Base-by-base conservation (phyloP, 2,797 vertebrate species). In the Myotis myotis region DNA sequence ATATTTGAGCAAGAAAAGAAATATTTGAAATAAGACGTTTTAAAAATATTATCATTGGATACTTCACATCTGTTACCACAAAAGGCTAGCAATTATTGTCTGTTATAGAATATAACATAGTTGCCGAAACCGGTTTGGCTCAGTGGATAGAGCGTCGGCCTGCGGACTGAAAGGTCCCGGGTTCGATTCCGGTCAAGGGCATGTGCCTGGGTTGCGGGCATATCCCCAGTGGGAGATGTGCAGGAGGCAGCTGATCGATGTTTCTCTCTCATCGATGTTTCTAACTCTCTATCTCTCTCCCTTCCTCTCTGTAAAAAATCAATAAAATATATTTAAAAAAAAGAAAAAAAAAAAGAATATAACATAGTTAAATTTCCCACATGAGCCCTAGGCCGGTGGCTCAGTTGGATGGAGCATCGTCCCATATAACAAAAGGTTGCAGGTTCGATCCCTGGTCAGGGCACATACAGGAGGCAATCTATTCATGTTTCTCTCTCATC, bases 11-110 rank as follows among this genome's bases (percentile, higher is more conserved):
- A 76, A 91, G 55, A 70, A 88, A 83, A 68, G 30, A 12, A 70
- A 55, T 82, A 90, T 95, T 94, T 78, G 82, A 95, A 96, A 33
- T 93, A 78, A 86, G 36, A 72, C 23, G 10, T 88, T 91, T 95
- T 78, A 33, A 80, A 30, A 81, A 36, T 70, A 60, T 78, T 92
- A 82, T 57, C 62, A 12, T 87, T 68, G 33, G 23, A 30, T 93
- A 38, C 36, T 95, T 96, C 33, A 72, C 57, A 28, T 84, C 10
- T 86, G 1, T 82, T 68, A 68, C 57, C 70, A 62, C 15, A 79
- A 74, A 93, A 81, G 44, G 0, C 41, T 79, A 30, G 71, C 8
- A 41, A 8, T 41, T 82, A 33, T 6, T 66, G 22, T 91, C 68
- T 81, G 22, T 79, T 78, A 15, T 68, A 23, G 22, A 36, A 33